These are phyloP conservation scores for Pangasius djambal DNA, from an alignment of 2,797 vertebrate genomes.

Conservation along the genomic window DNA sequence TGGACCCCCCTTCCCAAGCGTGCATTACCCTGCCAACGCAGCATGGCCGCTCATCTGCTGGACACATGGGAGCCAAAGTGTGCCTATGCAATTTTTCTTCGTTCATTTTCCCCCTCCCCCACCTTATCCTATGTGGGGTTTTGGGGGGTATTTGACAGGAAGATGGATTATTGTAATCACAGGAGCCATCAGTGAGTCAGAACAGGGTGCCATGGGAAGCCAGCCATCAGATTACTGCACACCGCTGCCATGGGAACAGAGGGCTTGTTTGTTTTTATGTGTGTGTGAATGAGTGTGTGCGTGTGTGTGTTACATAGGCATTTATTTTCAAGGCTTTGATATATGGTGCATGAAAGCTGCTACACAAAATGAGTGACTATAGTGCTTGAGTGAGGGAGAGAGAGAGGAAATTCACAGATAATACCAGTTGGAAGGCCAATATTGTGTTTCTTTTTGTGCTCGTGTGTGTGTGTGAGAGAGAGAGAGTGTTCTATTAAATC, in stretches of 20 bases:
- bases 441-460: not conserved
- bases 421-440: not conserved
- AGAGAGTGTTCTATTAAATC: slow-evolving; percentile 12
- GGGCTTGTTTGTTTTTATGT: slow-evolving; percentile 43
- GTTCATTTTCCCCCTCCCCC: not conserved
- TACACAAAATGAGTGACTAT: slow-evolving; percentile 2
- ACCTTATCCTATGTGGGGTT: slow-evolving; percentile 22
- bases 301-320: slow-evolving; percentile 35
- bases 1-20: slow-evolving; percentile 20
- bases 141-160: slow-evolving; percentile 49
- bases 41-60: slow-evolving; percentile 45
- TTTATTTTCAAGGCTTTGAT: slow-evolving; percentile 37
- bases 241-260: slow-evolving; percentile 52
- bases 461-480: slow-evolving; percentile 12
- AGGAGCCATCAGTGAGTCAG: slow-evolving; percentile 48
- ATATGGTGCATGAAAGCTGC: slow-evolving; percentile 33
- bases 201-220: slow-evolving; percentile 43
- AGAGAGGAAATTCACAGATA: not conserved
- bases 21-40: slow-evolving; percentile 34
- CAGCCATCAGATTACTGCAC: slow-evolving; percentile 51
- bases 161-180: slow-evolving; percentile 55
- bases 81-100: slow-evolving; percentile 41
- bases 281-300: slow-evolving; percentile 13
- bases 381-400: not conserved
- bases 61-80: slow-evolving; percentile 44